Percentiles rank a stretch among this genome's conserved stretches.
Evolutionary conservation across 2,113 vertebrate species (phyloP).

Genomic region (Propithecus coquereli): DNA sequence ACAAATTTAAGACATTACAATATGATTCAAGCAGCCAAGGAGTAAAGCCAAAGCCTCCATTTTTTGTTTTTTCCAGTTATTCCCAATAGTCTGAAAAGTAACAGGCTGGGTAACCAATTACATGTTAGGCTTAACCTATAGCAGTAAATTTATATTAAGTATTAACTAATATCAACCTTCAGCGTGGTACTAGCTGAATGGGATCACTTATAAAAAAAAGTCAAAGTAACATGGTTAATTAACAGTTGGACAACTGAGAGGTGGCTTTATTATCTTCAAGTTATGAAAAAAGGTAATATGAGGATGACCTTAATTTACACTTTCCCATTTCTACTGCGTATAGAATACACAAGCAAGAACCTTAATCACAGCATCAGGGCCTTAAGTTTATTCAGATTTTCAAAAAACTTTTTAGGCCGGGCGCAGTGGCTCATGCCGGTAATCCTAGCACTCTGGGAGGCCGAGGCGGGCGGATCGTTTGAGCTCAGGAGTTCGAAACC

Average conservation of each 20-base stretch:
- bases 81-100: constrained; percentile 2
- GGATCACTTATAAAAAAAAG: neutral
- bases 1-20: neutral
- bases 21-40: neutral
- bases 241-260: neutral
- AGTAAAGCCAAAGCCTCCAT: neutral
- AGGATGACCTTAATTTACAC: neutral
- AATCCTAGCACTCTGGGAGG: no score
- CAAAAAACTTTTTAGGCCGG: neutral
- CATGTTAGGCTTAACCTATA: neutral
- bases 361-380: neutral
- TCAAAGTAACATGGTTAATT: neutral
- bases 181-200: neutral
- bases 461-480: no score
- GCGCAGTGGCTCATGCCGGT: no score
- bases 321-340: neutral
- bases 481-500: no score
- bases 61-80: neutral
- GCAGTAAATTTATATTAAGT: neutral
- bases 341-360: neutral
- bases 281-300: neutral
- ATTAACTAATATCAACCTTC: neutral
- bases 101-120: neutral
- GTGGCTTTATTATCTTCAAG: neutral
- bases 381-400: neutral